Evolutionary conservation across 2,888 invertebrate genomes (phyloP).

Genomic region (Spodoptera littoralis): DNA sequence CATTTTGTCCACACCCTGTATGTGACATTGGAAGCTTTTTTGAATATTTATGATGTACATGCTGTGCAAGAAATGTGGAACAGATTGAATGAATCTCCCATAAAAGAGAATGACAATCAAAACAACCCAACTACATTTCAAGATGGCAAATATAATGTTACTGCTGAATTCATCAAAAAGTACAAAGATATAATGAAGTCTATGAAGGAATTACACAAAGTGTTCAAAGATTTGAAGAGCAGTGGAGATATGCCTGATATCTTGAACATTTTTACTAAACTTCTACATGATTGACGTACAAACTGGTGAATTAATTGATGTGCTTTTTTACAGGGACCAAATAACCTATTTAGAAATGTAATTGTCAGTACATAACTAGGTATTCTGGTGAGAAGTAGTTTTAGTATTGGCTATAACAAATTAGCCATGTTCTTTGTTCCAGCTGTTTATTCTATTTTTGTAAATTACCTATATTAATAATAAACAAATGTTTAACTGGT

Average conservation of each 20-base stretch:
- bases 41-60: constrained; percentile 76
- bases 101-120: constrained; percentile 37
- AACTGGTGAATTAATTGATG: too few relatives aligned
- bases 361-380: too few relatives aligned
- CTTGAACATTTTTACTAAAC: constrained; percentile 67
- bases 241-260: constrained; percentile 61
- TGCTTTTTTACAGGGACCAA: too few relatives aligned
- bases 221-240: constrained; percentile 62
- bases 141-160: constrained; percentile 66
- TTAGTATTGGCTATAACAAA: too few relatives aligned
- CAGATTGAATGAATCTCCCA: constrained; percentile 65
- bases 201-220: constrained; percentile 66
- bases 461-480: too few relatives aligned
- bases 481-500: too few relatives aligned
- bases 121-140: constrained; percentile 48
- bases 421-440: too few relatives aligned
- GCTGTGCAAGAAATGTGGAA: constrained; percentile 73
- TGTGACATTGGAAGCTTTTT: constrained; percentile 74
- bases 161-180: constrained; percentile 74
- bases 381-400: too few relatives aligned
- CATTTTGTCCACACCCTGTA: constrained; percentile 72
- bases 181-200: constrained; percentile 71
- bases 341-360: too few relatives aligned
- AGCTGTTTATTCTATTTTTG: too few relatives aligned
- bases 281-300: too few relatives aligned